These are phyloP conservation scores for Argyra leucocephala DNA, from an alignment of 2,888 invertebrate species.

Conservation along the genomic window DNA sequence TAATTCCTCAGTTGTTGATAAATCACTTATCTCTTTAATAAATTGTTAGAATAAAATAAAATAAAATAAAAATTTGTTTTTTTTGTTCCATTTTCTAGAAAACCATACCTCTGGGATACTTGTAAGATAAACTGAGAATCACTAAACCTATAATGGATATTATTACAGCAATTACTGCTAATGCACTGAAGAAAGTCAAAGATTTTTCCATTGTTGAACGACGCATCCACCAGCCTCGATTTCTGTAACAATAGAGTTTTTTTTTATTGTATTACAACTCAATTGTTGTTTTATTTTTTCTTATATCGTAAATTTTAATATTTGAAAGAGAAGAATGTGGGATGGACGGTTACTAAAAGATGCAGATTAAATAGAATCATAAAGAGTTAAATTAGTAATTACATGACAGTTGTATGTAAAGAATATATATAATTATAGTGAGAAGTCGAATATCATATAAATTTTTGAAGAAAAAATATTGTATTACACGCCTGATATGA, in stretches of 20 bases:
- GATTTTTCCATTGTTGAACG: slow-evolving; percentile 63
- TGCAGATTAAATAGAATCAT: not conserved
- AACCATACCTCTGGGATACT: slow-evolving; percentile 35
- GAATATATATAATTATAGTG: no score
- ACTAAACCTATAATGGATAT: slow-evolving; percentile 55
- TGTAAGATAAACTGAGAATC: slow-evolving; percentile 44
- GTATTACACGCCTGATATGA: no score
- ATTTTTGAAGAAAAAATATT: no score
- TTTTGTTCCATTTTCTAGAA: no score
- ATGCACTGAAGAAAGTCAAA: slow-evolving; percentile 51
- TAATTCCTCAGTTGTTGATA: slow-evolving; percentile 33
- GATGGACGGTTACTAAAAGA: not conserved
- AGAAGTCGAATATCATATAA: no score
- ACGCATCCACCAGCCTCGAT: slow-evolving; percentile 74
- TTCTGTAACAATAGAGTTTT: slow-evolving; percentile 47
- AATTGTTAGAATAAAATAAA: slow-evolving; percentile 16
- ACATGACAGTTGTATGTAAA: no score
- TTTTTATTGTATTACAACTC: not conserved
- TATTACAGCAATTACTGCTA: slow-evolving; percentile 52
- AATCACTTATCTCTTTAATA: slow-evolving; percentile 25
- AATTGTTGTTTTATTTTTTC: slow-evolving; percentile 4
- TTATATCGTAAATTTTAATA: no score
- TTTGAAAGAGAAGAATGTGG: not conserved
- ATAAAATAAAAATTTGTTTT: slow-evolving; percentile 23
- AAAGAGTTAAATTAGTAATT: not conserved